Evolutionary conservation across 2,888 invertebrate genomes (phyloP), one percentile per base, ranked within the genome.

Genomic region (Heliconius sara): DNA sequence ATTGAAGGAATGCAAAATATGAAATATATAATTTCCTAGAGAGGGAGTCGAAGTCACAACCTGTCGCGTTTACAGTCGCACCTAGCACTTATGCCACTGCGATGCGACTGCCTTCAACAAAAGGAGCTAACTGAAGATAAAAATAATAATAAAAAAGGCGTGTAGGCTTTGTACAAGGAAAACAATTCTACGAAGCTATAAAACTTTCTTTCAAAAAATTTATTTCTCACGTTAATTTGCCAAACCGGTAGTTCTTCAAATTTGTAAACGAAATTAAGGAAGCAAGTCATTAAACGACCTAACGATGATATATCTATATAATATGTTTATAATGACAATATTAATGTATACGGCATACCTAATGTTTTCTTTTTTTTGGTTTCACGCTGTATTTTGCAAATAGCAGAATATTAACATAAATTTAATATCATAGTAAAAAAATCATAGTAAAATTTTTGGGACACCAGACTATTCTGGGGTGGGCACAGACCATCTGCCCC

Each of bases 191-290:
- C 34, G 22, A 73, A 60, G 12, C 34, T 25, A 60, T 73, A 60
- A 60, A 73, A 73, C 73, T 73, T 73, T 73, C 73, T 60, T 65
- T 34, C 34, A 73, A 73, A 34, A 60, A 39, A 5, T n/a, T 13
- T 25, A 39, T 73, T 39, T 60, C 60, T 34, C 60, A 73, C 73
- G 39, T 52, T 67, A 65, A 76, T 30, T 66, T 27, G n/a, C 22
- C 39, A 30, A 65, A 76, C 66, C 76, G 76, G 65, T 65, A 47
- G 19, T 66, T 75, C 6, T 75, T 66, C 22, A n/a, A 76, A 76
- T 30, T 43, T 66, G n/a, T 52, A 67, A 76, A 76, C 34, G 52
- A 52, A 74, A 78, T 73, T 57, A 73, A 60, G 60, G 60, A 73
- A 73, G 73, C 39, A 60, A 34, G n/a, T 10, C 73, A 73, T 73